Evolutionary conservation across 2,797 vertebrate species (phyloP).

Genomic region (Loris lydekkerianus): DNA sequence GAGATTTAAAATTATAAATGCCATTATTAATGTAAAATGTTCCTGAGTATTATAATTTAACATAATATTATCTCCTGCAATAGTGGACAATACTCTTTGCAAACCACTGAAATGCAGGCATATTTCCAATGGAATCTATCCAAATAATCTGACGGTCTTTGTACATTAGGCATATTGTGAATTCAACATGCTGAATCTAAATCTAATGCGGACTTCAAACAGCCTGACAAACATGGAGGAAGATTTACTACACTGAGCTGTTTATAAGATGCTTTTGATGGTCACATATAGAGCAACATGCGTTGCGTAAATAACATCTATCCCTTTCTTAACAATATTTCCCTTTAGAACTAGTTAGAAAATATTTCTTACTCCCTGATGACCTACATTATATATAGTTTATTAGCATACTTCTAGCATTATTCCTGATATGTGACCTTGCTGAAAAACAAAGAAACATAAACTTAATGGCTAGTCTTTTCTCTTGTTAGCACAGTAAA

Average conservation of each 20-base stretch:
- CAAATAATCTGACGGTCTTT: conserved; percentile 70
- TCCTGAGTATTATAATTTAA: conserved; percentile 34
- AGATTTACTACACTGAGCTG: conserved; percentile 87
- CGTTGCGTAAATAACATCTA: conserved; percentile 88
- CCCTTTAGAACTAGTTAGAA: conserved; percentile 93
- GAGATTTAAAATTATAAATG: conserved; percentile 44
- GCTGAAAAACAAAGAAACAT: conserved; percentile 90
- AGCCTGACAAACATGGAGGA: conserved; percentile 84
- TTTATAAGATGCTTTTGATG: conserved; percentile 88
- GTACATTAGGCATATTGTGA: conserved; percentile 75
- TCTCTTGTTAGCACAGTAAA: conserved; percentile 89
- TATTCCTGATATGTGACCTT: conserved; percentile 90
- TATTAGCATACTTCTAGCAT: conserved; percentile 90
- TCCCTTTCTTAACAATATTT: conserved; percentile 87
- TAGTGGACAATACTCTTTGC: neutral
- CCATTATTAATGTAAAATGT: conserved; percentile 37
- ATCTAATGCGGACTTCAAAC: conserved; percentile 84
- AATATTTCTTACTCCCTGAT: conserved; percentile 92
- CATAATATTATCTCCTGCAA: neutral
- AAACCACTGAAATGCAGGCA: neutral
- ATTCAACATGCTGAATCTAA: conserved; percentile 76
- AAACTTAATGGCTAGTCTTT: conserved; percentile 90
- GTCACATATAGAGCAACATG: conserved; percentile 87
- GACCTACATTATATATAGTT: conserved; percentile 90
- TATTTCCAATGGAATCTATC: conserved; percentile 54